Base-by-base conservation (phyloP, 2,888 invertebrate genomes). In the Polymixis lichenea region DNA sequence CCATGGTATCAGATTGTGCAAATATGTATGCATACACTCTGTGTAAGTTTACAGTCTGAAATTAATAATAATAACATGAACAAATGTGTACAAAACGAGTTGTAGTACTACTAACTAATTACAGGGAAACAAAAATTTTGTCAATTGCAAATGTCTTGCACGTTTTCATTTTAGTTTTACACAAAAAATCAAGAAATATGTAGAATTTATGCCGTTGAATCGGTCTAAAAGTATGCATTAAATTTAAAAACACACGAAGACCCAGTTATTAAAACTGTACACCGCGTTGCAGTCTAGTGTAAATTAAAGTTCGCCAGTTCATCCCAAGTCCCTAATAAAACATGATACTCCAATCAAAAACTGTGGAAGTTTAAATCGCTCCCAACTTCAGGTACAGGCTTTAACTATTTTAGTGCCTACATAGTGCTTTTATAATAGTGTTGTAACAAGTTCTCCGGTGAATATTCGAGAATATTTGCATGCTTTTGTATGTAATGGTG, bases 321-420 rank as follows among this genome's bases (percentile, higher is more conserved):
- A 85, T 66, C 67, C n/a, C 32, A 74, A 83, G 68, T 83, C 82
- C 83, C 66, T 85, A 77, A 77, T 83, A 83, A 85, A 85, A 83
- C 83, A 85, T 85, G 83, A 83, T 83, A 82, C 56, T 25, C 67
- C 83, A 83, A 83, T 85, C 86, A 84, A 84, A 84, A 80, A 83
- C 84, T 60, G 76, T n/a, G 67, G 25, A 86, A 84, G 74, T 86
- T 86, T 86, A 77, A 84, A 84, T 80, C 74, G 77, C 77, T 86
- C 55, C 25, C 17, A 75, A 83, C 62, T 86, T 80, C 75, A 86
- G 86, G 86, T 83, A 65, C 56, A 85, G 61, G 74, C 22, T 77
- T 17, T 73, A 86, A 84, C 84, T 73, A 77, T 85, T 86, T 83
- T 66, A 86, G 64, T 84, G 80, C 77, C 77, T 75, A 74, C 77